phyloP scores from a whole-genome alignment of 2,113 vertebrate species.

The Sceloporus undulatus region DNA sequence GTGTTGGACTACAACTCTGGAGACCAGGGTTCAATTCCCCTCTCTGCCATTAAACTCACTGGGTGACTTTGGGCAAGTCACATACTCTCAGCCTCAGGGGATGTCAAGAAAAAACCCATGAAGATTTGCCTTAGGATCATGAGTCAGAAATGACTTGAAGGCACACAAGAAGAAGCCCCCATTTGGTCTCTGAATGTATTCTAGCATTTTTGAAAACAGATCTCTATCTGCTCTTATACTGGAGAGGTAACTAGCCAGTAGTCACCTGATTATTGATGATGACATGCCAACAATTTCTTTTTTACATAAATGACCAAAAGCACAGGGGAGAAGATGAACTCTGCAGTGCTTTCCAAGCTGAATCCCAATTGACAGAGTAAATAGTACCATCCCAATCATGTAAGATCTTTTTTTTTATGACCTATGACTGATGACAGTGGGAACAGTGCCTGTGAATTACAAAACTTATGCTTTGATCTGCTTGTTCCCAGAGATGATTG shows the following conservation, averaged over 20 bases:
- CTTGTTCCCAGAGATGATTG: constrained; percentile 51
- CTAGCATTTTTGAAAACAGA: neutral
- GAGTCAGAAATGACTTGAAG: too few relatives aligned
- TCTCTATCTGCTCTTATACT: neutral
- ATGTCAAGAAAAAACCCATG: too few relatives aligned
- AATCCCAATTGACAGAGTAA: neutral
- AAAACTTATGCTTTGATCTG: constrained; percentile 38
- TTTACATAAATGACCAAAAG: neutral
- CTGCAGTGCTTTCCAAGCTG: neutral
- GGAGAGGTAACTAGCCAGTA: neutral
- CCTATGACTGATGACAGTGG: neutral
- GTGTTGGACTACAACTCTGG: too few relatives aligned
- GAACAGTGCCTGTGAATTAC: constrained; percentile 45
- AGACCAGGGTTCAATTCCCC: too few relatives aligned
- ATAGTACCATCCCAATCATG: neutral
- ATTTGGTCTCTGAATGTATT: neutral
- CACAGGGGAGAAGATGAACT: neutral
- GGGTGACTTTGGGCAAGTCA: too few relatives aligned
- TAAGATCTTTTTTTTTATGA: neutral
- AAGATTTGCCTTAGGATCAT: too few relatives aligned
- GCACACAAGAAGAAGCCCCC: too few relatives aligned
- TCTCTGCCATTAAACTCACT: too few relatives aligned
- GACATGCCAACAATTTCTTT: neutral
- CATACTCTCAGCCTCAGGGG: too few relatives aligned
- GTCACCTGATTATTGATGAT: neutral